Evolutionary conservation across 2,113 vertebrate genomes (phyloP).

Genomic region (Morone saxatilis): DNA sequence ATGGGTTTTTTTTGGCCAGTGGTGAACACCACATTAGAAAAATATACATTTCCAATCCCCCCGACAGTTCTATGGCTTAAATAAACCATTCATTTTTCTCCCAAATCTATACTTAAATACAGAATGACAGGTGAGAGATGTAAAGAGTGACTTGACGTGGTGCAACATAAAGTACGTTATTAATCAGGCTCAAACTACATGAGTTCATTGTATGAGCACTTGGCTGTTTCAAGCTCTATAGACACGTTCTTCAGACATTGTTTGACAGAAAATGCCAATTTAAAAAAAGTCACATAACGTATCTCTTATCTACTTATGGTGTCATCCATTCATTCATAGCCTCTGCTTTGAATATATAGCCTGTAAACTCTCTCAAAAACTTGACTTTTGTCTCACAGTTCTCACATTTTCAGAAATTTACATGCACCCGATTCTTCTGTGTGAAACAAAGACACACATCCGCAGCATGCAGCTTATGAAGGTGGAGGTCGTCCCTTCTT

Average conservation of each 20-base stretch:
- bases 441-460: not conserved
- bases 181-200: not conserved
- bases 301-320: not conserved
- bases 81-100: not conserved
- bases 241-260: not conserved
- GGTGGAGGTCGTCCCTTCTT: not conserved
- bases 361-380: too few species aligned
- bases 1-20: not conserved
- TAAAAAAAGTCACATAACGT: too few species aligned
- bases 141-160: conserved; percentile 11
- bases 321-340: not conserved
- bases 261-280: not conserved
- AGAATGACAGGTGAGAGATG: conserved; percentile 11
- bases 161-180: not conserved
- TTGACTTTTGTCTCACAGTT: not conserved
- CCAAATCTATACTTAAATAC: not conserved
- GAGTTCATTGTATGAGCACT: not conserved
- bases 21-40: conserved; percentile 21
- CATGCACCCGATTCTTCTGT: not conserved
- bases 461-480: not conserved
- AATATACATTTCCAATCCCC: conserved; percentile 28
- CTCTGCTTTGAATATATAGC: not conserved
- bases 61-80: not conserved
- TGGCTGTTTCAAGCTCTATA: not conserved
- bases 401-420: not conserved